These are phyloP conservation scores for Enteromius argenteus DNA, from an alignment of 2,797 vertebrate species.

Conservation along the genomic window DNA sequence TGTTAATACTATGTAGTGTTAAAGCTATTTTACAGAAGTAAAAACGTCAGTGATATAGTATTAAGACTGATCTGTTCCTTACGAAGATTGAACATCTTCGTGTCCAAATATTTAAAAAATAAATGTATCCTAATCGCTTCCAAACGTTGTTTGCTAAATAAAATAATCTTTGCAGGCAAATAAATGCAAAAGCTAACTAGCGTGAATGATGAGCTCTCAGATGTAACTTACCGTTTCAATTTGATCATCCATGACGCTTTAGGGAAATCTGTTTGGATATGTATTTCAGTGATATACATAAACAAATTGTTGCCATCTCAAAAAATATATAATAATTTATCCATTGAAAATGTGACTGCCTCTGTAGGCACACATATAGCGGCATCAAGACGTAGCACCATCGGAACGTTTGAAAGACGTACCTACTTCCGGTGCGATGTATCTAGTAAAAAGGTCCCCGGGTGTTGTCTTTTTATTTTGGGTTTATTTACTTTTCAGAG, in stretches of 20 bases:
- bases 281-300: background rate
- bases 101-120: background rate
- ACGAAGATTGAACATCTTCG: background rate
- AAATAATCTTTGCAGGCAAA: background rate
- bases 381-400: background rate
- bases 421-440: background rate
- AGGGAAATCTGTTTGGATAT: conserved; percentile 22
- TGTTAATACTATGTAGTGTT: background rate
- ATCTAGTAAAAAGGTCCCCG: background rate
- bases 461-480: background rate
- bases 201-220: background rate
- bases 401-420: conserved; percentile 66
- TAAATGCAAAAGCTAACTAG: conserved; percentile 10
- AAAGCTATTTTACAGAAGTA: background rate
- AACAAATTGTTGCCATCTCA: conserved; percentile 4
- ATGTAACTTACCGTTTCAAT: conserved; percentile 67
- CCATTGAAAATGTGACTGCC: background rate
- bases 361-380: background rate
- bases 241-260: conserved; percentile 68
- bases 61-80: background rate
- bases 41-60: background rate
- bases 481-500: background rate
- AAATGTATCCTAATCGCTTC: background rate
- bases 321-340: background rate
- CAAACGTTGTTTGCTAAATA: background rate